Evolutionary conservation across 2,888 invertebrate genomes (phyloP), one percentile per base, ranked within the genome.

Genomic region (Malachius bipustulatus): DNA sequence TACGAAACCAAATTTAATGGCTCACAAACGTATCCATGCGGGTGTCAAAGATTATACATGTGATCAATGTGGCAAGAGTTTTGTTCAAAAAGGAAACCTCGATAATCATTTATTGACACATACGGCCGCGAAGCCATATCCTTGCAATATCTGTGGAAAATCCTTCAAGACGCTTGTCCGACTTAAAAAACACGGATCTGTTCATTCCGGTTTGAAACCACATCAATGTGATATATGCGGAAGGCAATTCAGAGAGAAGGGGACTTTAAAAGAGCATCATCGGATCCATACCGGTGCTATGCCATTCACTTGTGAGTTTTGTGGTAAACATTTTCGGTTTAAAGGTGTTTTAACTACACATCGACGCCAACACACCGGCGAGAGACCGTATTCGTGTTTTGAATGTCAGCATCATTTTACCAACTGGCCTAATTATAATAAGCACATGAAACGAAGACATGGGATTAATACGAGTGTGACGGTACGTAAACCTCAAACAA

Each of bases 361-460:
- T 53, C 69, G 78, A 38, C 61, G 81, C 9, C 77, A 77, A 46
- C 83, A 83, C 45, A 77, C 76, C 0, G 75, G 54, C 0, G 77
- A 75, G 24, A 70, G 80, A 16, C 83, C 82, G 0, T 83, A 82
- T 52, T 72, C 75, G 1, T 84, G 83, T 47, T 57, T 72, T 19
- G 73, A 76, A 42, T 84, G 83, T 49, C 73, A 76, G 36, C 75
- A 74, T 52, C 72, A 81, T 50, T 83, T 83, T 46, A 81, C 82
- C 0, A 82, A 83, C 53, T 82, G 82, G 82, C 81, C 82, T 0
- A 83, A 83, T 60, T 82, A 81, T 49, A 82, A 82, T 49, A 83
- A 83, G 48, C 83, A 83, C 52, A 81, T 82, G 77, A 82, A 81
- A 59, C 62, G 82, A 14, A 64, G 81, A 15, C 82, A 82, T 42